A percentile compares a stretch with the other conserved stretches of the same genome.
Conservation (phyloP, 2,888 invertebrate genomes). For the Lasioglossum leucozonium region DNA sequence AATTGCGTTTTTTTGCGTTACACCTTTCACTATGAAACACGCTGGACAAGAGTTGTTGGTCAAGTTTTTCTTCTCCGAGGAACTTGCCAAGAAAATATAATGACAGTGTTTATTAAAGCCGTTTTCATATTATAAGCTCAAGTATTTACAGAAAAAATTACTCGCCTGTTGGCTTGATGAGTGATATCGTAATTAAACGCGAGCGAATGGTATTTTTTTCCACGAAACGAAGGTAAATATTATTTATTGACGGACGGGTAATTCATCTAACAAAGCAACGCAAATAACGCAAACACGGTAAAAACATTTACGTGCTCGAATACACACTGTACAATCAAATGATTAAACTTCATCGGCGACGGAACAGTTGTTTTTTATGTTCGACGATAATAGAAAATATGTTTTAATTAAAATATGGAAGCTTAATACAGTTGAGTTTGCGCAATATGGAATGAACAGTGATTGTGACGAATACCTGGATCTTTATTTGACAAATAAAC, state of each 20-base stretch:
- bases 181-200: slow-evolving; percentile 48
- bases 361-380: slow-evolving; percentile 18
- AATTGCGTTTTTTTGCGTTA: slow-evolving; percentile 40
- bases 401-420: neutral
- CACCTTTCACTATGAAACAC: neutral
- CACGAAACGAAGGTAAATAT: slow-evolving; percentile 49
- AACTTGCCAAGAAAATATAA: neutral
- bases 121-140: neutral
- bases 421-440: neutral
- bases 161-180: slow-evolving; percentile 20
- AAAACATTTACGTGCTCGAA: slow-evolving; percentile 46
- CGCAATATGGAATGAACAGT: neutral
- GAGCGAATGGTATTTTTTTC: slow-evolving; percentile 38
- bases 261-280: slow-evolving; percentile 48
- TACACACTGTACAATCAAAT: slow-evolving; percentile 41
- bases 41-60: neutral
- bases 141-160: slow-evolving; percentile 46
- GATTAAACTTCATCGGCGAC: slow-evolving; percentile 10
- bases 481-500: neutral
- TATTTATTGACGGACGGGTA: slow-evolving; percentile 47
- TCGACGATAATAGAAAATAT: neutral
- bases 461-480: neutral
- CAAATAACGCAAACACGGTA: slow-evolving; percentile 26
- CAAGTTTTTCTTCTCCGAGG: neutral
- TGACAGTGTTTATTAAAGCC: neutral